Evolutionary conservation across 1,140 invertebrate species (phyloP), one percentile per base, ranked within the genome.

Genomic region (Tetramorium alpestre): DNA sequence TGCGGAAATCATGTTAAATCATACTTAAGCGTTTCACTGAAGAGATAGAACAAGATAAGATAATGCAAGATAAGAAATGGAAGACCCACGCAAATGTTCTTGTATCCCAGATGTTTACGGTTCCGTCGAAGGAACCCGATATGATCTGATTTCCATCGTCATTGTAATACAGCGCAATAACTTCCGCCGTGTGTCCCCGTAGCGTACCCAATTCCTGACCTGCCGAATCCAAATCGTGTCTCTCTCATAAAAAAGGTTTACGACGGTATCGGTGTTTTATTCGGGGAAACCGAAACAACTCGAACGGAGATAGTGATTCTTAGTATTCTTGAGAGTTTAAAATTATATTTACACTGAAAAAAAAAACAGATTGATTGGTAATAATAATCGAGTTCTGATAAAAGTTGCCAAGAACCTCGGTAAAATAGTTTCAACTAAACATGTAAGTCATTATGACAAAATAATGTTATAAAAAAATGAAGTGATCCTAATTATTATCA

Each of bases 41-140:
- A 47, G 25, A 44, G 16, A 38, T 11, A 28, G n/a, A 44, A 41
- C 49, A 47, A 49, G 7, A 65, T 77, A n/a, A 62, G 13, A 72
- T 54, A 54, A 10, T 3, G n/a, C 3, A 41, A 38, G 22, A 38
- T 56, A 67, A 80, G 25, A 38, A 33, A 33, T 33, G 22, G 1
- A 44, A 25, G 49, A 94, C 96, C 95, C 93, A 98, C 97, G 96
- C 96, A 77, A 96, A 96, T 73, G 95, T 96, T 86, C 97, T 96
- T 4, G 96, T 96, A 93, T 98, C 97, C 97, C 97, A 98, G 60
- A 98, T 94, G 22, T 96, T 96, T 38, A 98, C 96, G 10, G 97
- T 98, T 58, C 96, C 96, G 93, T 98, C 97, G 93, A 98, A 98
- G 0, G 97, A 98, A 5, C 97, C 97, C 0, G 97, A 98, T 69